Evolutionary conservation across 2,113 vertebrate species (phyloP).

Genomic region (Sceloporus undulatus): DNA sequence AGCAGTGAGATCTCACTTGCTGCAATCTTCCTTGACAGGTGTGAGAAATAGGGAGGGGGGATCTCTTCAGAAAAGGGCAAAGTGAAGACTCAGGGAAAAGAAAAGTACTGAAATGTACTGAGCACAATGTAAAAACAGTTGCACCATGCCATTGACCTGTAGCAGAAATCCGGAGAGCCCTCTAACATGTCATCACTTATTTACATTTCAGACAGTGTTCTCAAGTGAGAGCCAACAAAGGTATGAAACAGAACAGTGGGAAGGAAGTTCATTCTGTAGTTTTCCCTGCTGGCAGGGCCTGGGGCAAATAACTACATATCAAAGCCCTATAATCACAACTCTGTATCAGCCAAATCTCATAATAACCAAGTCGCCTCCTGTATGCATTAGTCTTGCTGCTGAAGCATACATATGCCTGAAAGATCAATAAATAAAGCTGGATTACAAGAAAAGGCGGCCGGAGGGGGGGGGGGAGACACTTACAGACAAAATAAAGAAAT

Average conservation of each 20-base stretch:
- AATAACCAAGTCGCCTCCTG: slow-evolving; percentile 20
- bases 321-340: slow-evolving; percentile 40
- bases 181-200: slow-evolving; percentile 21
- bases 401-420: background rate
- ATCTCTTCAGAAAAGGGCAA: background rate
- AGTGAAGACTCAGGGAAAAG: background rate
- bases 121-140: background rate
- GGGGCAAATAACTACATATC: slow-evolving; percentile 48
- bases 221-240: background rate
- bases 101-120: background rate
- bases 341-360: slow-evolving; percentile 28
- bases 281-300: slow-evolving; percentile 32
- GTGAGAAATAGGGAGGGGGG: background rate
- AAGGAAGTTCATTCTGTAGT: slow-evolving; percentile 24
- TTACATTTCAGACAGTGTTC: slow-evolving; percentile 26
- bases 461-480: background rate
- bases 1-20: background rate
- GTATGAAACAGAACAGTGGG: slow-evolving; percentile 19
- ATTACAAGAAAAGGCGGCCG: slow-evolving; percentile 4
- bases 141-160: slow-evolving; percentile 13
- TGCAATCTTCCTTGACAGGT: background rate
- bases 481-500: background rate
- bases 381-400: background rate
- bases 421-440: background rate
- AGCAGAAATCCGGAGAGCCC: slow-evolving; percentile 9